Base-by-base conservation (phyloP, 2,888 invertebrate species). In the Drosophila formosana region DNA sequence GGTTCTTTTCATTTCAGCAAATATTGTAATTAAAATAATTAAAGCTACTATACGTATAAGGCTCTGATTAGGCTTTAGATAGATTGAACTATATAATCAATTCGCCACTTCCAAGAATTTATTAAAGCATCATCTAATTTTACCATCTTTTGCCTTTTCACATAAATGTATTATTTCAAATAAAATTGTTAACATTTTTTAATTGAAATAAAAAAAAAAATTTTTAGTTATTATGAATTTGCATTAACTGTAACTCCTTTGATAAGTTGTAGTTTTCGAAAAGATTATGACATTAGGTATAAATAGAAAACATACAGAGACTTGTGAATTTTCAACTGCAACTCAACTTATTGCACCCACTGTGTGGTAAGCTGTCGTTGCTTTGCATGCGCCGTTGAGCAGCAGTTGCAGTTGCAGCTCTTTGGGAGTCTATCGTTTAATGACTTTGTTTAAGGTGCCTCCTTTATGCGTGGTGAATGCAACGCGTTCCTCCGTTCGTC, bases 301-400 rank as follows among this genome's bases (percentile, higher is more conserved):
- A 18, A 18, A 18, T 18, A 2, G 2, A 18, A 18, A 18, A 18
- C 30, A 32, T 9, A 32, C 28, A 5, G 28, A 30, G 8, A 2
- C 8, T 47, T 2, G 2, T 30, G 6, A 30, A 18, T 47, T 18
- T 30, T 32, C 18, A 18, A 18, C 3, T 18, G 11, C 23, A 9
- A 0, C 4, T 0, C 7, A n/a, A 37, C 2, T 37, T 6, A 7
- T 30, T 13, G 8, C 7, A 41, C 13, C 63, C 78, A 75, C 77
- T 72, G 75, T 75, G 64, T 60, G 6, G 23, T 57, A 11, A 32
- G 43, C 58, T 67, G 34, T 37, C 34, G 34, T 37, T n/a, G 64
- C 39, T 73, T 80, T 83, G 80, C 80, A 80, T 83, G 78, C 74
- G 55, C 71, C 55, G 66, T 71, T 83, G 80, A 66, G 67, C 78